Evolutionary conservation across 2,888 invertebrate genomes (phyloP), one percentile per base, ranked within the genome.

Genomic region (Fabriciana adippe): DNA sequence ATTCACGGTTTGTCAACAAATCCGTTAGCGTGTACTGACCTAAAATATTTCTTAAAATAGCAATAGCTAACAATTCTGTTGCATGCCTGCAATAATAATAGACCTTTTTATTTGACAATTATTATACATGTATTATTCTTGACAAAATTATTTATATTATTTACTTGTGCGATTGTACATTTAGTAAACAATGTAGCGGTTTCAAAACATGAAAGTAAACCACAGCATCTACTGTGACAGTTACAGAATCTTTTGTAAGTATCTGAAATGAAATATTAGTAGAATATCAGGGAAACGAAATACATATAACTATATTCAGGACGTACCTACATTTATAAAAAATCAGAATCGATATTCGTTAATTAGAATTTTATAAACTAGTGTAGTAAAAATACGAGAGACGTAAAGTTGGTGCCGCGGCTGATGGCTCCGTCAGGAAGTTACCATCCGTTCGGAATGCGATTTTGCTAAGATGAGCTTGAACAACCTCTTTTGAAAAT

Each of bases 171-270:
- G 76, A 77, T 69, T 85, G 79, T 26, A 87, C 78, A 64, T 86
- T 85, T 51, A 96, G 91, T 53, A 96, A 93, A 16, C 95, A 95
- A 78, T 93, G 94, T 13, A 96, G 81, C 0, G 96, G 96, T 79
- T 95, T 94, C 75, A 93, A 93, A 65, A 96, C 95, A 74, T 95
- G 94, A 81, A 95, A 96, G 83, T 96, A 96, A 62, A 96, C 95
- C 15, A 96, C 95, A 0, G 97, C 97, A 82, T 97, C 97, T 6
- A 98, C 97, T 5, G 96, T 96, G 1, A 98, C 97, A 0, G 98
- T 98, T n/a, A 98, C 97, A 5, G 96, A 97, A 86, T 98, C 97
- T 91, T 96, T 97, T 53, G 86, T 87, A 48, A 87, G 78, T 61
- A 86, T 66, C 97, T 97, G 76, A 96, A 93, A 97, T 50, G 3